Base-by-base conservation (phyloP, 2,888 invertebrate species). In the Tachina lurida region DNA sequence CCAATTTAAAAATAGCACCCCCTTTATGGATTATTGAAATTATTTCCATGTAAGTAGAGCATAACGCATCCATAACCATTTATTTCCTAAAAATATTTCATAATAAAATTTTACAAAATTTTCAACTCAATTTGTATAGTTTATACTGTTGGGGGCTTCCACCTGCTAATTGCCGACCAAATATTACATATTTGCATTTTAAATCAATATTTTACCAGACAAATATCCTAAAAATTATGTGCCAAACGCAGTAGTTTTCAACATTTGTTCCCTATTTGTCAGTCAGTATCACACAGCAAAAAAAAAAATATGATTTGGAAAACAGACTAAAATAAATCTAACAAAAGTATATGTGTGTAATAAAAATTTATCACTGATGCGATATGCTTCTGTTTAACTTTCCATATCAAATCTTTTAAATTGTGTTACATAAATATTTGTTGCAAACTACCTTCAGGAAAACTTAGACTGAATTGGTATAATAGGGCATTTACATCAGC, bases 151-250 rank as follows among this genome's bases (percentile, higher is more conserved):
- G 54, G 19, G 68, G 47, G 12, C 13, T 77, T 74, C 63, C 70
- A 78, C 81, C 85, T 85, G 74, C 74, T 85, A 85, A 85, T 85
- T 85, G 85, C 78, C 78, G 74, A 7, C 52, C 68, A 85, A 81
- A 78, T 78, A 78, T 73, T 74, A 63, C 77, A 63, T 85, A 85
- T 78, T 85, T 85, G 78, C 85, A 81, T 82, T 70, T 63, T 81
- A 63, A 63, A 78, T 78, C 85, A 85, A 85, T 85, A 85, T 68
- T 81, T 85, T 78, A 82, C 76, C 22, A 39, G 9, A 52, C 73
- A 81, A 74, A 74, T 62, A 71, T 45, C 63, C 54, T 62, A 17
- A 68, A 80, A 84, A 81, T 70, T 63, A 74, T 78, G 41, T 75
- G 49, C 45, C 74, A 70, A 70, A 74, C 77, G 70, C 82, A 75